Base-by-base conservation (phyloP, 2,797 vertebrate genomes). In the Spondyliosoma cantharus region DNA sequence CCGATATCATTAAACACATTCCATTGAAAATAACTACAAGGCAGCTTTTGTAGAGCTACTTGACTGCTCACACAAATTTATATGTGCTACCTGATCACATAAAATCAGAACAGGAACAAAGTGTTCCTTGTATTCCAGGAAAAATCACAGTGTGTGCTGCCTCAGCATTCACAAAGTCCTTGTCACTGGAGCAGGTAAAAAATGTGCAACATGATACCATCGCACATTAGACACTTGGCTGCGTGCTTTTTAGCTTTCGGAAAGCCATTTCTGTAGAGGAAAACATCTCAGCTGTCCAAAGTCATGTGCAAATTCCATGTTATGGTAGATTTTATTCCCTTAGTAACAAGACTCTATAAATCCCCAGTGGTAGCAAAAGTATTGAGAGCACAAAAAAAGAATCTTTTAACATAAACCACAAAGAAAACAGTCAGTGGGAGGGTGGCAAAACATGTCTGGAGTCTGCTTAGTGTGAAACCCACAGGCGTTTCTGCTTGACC, bases 151-250 rank as follows among this genome's bases (percentile, higher is more conserved):
- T 49, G 54, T 1, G 1, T 67, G 54, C 49, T 16, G 27, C 59
- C 57, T 74, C 48, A 2, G 46, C 54, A 22, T 63, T 70, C 69
- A 52, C 58, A 58, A 22, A 56, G 66, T 76, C 48, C 59, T 73
- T 59, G 49, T 85, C 76, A 68, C 48, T 58, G 53, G 58, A 79
- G 68, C 69, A 83, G 80, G 74, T 77, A 63, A 52, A 82, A 37
- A 74, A 80, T 53, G 60, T 75, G 71, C 37, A 81, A 87, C 62
- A 22, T 66, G 84, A 87, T 72, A 71, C 37, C 43, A 49, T 64
- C 53, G 16, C 50, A 72, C 56, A 83, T 75, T 42, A 74, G 15
- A 74, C 63, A 69, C 29, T 48, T 60, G 45, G 56, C 56, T 80
- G 8, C 45, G 59, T 20, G n/a, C 42, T 20, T 58, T 60, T 52